These are phyloP conservation scores for Trinorchestia longiramus DNA, from an alignment of 1,140 invertebrate species.

Conservation along the genomic window DNA sequence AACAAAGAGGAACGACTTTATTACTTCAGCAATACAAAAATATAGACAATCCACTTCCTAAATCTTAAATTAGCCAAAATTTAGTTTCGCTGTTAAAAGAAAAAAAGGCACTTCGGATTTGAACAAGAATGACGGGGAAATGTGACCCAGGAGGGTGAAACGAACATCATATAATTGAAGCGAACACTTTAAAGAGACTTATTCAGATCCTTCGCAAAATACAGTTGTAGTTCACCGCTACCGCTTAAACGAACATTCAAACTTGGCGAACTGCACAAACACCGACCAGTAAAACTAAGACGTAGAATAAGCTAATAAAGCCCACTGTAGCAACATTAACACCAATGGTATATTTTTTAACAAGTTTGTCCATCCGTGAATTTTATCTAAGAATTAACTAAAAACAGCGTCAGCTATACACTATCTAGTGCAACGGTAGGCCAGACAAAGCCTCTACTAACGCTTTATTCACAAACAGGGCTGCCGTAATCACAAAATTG, in stretches of 20 bases:
- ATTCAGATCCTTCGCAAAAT: constrained; percentile 4
- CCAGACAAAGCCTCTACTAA: not conserved
- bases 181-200: not conserved
- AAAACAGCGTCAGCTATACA: constrained; percentile 1
- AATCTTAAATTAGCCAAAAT: constrained; percentile 29
- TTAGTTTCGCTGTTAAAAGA: constrained; percentile 12
- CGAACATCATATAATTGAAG: not conserved
- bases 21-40: constrained; percentile 45
- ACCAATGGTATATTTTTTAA: not conserved
- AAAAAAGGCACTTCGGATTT: constrained; percentile 44
- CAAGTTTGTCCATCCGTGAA: not conserved
- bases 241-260: not conserved
- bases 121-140: constrained; percentile 12
- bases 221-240: not conserved
- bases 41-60: constrained; percentile 32
- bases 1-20: constrained; percentile 6
- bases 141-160: not conserved
- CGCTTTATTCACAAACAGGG: not conserved
- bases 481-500: not conserved
- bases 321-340: not conserved
- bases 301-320: not conserved
- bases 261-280: not conserved
- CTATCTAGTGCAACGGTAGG: not conserved
- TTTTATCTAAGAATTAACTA: not conserved
- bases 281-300: not conserved